Percentiles rank a stretch among this genome's conserved stretches.
Evolutionary conservation across 2,888 invertebrate species (phyloP).

Genomic region (Hemithea aestivaria): DNA sequence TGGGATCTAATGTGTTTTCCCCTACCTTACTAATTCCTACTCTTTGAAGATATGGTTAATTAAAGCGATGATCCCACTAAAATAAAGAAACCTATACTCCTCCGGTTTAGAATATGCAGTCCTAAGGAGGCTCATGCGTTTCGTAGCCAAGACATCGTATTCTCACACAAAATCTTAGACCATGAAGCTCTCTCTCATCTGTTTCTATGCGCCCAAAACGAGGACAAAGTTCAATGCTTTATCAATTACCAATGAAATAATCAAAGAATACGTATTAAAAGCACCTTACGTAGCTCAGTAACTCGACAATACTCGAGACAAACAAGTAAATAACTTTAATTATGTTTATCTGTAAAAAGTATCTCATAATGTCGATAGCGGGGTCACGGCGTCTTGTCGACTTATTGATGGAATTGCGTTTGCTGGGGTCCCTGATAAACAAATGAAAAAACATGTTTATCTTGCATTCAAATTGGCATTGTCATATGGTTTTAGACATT

Average conservation of each 20-base stretch:
- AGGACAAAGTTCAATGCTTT: constrained; percentile 4
- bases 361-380: constrained; percentile 6
- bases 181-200: no score
- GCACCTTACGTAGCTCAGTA: constrained; percentile 6
- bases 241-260: background rate
- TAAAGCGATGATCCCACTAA: no score
- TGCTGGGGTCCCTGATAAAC: constrained; percentile 20
- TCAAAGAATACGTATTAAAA: no score
- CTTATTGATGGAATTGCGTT: constrained; percentile 13
- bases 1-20: no score
- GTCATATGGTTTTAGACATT: no score
- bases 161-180: no score
- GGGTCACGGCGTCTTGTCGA: constrained; percentile 10
- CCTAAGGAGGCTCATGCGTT: no score
- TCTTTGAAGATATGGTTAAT: no score
- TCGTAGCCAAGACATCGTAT: no score
- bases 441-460: constrained; percentile 6
- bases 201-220: background rate
- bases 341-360: constrained; percentile 12
- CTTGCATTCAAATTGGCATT: background rate
- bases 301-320: constrained; percentile 4
- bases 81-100: no score
- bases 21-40: no score
- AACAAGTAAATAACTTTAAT: constrained; percentile 19
- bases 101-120: no score